These are phyloP conservation scores for Buphagus erythrorhynchus DNA, from an alignment of 2,797 vertebrate genomes.

Conservation along the genomic window DNA sequence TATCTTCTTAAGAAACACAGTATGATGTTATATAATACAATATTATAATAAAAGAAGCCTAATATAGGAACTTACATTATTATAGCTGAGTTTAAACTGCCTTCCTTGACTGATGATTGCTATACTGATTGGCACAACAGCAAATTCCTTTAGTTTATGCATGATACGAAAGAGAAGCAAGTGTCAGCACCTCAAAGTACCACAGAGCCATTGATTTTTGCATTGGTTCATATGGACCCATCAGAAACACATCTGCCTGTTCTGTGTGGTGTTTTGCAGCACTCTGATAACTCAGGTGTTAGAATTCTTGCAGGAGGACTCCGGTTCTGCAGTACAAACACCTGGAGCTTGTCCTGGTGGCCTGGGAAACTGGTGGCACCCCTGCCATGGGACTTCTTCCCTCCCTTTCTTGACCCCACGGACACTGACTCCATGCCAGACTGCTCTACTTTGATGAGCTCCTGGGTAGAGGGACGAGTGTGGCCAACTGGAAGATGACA, in stretches of 20 bases:
- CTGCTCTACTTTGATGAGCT: neutral
- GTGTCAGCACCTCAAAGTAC: neutral
- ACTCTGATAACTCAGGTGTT: neutral
- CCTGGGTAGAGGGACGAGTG: neutral
- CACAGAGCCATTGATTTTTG: neutral
- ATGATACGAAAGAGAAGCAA: neutral
- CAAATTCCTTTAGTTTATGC: neutral
- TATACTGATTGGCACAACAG: neutral
- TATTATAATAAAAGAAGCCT: neutral
- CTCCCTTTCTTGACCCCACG: neutral
- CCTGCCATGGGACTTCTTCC: neutral
- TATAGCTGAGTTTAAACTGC: neutral
- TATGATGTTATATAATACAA: neutral
- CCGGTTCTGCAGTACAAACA: neutral
- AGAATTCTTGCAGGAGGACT: neutral
- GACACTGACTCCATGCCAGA: neutral
- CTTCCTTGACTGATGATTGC: neutral
- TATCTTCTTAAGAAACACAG: neutral
- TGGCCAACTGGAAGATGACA: neutral
- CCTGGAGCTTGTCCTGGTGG: neutral
- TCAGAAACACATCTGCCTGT: neutral
- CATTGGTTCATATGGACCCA: neutral
- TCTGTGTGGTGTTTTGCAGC: neutral
- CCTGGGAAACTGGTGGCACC: neutral
- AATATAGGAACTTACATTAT: neutral